Conservation (phyloP, 2,797 vertebrate species). For the Taenioides sp. region DNA sequence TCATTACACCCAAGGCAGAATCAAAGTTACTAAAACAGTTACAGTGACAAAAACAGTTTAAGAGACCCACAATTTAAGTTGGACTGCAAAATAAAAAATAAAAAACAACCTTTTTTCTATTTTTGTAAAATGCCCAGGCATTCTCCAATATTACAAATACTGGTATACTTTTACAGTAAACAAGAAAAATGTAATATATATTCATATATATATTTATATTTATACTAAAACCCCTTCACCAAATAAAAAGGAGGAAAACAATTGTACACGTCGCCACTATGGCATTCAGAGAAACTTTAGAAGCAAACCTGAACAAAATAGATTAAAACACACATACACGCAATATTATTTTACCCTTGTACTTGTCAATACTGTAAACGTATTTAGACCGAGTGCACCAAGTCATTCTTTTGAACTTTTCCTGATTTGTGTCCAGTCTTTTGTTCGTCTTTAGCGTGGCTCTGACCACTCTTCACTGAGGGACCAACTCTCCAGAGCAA, state of each 20-base stretch:
- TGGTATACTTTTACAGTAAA: conserved; percentile 99
- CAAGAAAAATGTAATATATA: conserved; percentile 98
- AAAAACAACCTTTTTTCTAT: conserved; percentile 78
- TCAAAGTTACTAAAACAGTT: conserved; percentile 98
- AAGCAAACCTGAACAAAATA: conserved; percentile 89
- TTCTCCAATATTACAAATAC: conserved; percentile 99
- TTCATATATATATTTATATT: conserved; percentile 86
- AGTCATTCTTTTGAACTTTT: conserved; percentile 82
- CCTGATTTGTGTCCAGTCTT: conserved; percentile 84
- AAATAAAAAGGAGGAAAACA: conserved; percentile 73
- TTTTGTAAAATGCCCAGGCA: conserved; percentile 99
- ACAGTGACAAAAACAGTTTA: conserved; percentile 98
- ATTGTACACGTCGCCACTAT: conserved; percentile 91
- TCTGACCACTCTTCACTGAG: conserved; percentile 60
- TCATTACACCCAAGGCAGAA: conserved; percentile 98
- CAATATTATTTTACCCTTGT: conserved; percentile 98
- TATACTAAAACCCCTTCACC: conserved; percentile 98
- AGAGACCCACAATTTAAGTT: conserved; percentile 98
- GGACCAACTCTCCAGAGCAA: conserved; percentile 67
- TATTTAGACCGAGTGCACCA: conserved; percentile 99
- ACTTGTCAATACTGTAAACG: conserved; percentile 99
- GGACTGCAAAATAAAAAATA: conserved; percentile 92
- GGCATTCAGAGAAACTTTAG: conserved; percentile 87
- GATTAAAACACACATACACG: conserved; percentile 95
- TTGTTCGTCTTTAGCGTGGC: conserved; percentile 68